Conservation (phyloP, 2,113 vertebrate genomes). For the Glaucomys volans region DNA sequence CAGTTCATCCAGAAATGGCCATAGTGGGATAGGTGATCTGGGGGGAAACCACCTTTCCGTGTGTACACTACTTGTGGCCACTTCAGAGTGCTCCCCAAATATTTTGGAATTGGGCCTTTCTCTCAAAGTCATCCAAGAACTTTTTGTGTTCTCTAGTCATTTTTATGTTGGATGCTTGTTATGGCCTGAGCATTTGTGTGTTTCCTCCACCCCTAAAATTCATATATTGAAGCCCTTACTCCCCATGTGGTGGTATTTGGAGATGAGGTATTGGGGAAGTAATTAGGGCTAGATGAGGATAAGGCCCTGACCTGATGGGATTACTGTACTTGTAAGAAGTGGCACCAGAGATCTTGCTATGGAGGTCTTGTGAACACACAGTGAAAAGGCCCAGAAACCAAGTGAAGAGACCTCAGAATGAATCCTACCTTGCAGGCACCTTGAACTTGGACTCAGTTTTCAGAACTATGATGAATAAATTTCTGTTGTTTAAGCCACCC, state of each 20-base stretch:
- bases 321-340: constrained; percentile 2
- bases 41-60: neutral
- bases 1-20: neutral
- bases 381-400: neutral
- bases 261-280: neutral
- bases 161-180: constrained; percentile 35
- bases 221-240: neutral
- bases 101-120: neutral
- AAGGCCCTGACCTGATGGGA: neutral
- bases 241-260: neutral
- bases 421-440: neutral
- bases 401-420: constrained; percentile 28
- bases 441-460: constrained; percentile 4
- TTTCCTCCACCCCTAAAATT: neutral
- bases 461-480: neutral
- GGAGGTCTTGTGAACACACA: neutral
- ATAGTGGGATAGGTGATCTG: neutral
- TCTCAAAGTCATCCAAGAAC: neutral
- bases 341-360: neutral
- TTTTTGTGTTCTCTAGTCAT: neutral
- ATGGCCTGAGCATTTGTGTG: neutral
- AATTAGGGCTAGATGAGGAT: neutral
- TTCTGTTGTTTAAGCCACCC: too few relatives aligned
- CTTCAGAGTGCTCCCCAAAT: neutral
- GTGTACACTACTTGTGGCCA: constrained; percentile 3